These are phyloP conservation scores for Distichodus sexfasciatus DNA, from an alignment of 2,797 vertebrate species.

Conservation along the genomic window DNA sequence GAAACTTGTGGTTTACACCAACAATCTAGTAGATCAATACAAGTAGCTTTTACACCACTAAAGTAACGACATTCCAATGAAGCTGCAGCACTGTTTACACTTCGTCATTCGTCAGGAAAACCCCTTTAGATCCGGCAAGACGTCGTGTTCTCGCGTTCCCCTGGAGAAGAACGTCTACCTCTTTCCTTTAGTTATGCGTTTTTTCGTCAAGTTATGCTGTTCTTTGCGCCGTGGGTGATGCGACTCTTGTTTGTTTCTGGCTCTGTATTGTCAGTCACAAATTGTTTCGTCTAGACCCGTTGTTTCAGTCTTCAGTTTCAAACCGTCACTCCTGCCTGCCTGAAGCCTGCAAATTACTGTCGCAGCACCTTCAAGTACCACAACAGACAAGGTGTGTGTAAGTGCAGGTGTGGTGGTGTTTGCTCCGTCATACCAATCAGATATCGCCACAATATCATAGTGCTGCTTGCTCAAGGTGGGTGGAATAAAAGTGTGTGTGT, in stretches of 20 bases:
- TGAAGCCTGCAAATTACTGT: constrained; percentile 10
- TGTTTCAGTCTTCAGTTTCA: background rate
- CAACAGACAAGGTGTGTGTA: background rate
- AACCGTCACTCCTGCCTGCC: background rate
- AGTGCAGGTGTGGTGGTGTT: too few relatives aligned
- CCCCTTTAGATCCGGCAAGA: background rate
- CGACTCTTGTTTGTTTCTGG: background rate
- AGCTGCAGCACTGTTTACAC: background rate
- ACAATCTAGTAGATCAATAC: too few relatives aligned
- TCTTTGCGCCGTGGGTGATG: background rate
- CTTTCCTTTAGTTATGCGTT: background rate
- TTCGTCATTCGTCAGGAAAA: background rate
- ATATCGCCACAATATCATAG: too few relatives aligned
- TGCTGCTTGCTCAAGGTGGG: background rate
- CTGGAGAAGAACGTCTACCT: background rate
- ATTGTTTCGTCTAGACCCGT: background rate
- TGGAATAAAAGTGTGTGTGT: background rate
- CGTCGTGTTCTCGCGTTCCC: background rate
- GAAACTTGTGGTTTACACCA: too few relatives aligned
- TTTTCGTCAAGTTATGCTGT: background rate
- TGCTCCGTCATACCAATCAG: too few relatives aligned
- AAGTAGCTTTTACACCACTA: too few relatives aligned
- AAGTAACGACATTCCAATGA: too few relatives aligned
- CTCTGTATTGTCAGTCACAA: background rate
- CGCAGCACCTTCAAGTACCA: background rate